phyloP scores from a whole-genome alignment of 2,113 vertebrate species.

The Carassius gibelio region DNA sequence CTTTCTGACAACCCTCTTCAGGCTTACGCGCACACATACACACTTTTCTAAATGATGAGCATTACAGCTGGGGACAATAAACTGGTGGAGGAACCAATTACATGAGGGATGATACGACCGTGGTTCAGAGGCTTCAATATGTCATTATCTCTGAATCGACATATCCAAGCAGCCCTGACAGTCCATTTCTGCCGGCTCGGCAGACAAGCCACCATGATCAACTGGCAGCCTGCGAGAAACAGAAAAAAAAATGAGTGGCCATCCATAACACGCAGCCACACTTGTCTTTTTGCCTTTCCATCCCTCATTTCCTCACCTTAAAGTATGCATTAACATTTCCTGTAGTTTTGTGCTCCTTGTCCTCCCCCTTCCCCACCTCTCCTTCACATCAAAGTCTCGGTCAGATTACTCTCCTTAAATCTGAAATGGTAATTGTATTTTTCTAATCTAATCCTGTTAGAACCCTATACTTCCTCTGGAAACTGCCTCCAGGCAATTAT shows the following conservation, averaged over 20 bases:
- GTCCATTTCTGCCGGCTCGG: slow-evolving; percentile 56
- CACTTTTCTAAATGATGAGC: slow-evolving; percentile 52
- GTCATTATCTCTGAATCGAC: slow-evolving; percentile 65
- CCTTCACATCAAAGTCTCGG: slow-evolving; percentile 32
- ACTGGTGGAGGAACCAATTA: slow-evolving; percentile 61
- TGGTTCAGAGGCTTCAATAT: slow-evolving; percentile 62
- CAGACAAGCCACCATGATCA: slow-evolving; percentile 55
- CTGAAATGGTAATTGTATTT: slow-evolving; percentile 77
- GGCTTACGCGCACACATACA: slow-evolving; percentile 24
- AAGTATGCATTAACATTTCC: slow-evolving; percentile 56
- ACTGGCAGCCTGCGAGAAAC: slow-evolving; percentile 43
- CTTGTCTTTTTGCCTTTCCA: slow-evolving; percentile 34
- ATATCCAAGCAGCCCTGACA: slow-evolving; percentile 60
- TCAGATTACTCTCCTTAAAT: slow-evolving; percentile 68
- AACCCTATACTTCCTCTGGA: slow-evolving; percentile 66
- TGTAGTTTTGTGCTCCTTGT: slow-evolving; percentile 30
- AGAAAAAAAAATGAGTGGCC: slow-evolving; percentile 48
- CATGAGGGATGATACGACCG: slow-evolving; percentile 54
- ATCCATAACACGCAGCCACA: slow-evolving; percentile 53
- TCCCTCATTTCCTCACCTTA: slow-evolving; percentile 44
- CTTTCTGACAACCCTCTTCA: slow-evolving; percentile 1
- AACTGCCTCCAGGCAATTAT: slow-evolving; percentile 76
- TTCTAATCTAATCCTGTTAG: slow-evolving; percentile 78
- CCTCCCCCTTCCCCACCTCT: slow-evolving; percentile 9
- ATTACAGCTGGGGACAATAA: slow-evolving; percentile 60